Percentiles rank a stretch among this genome's conserved stretches.
phyloP scores from a whole-genome alignment of 2,797 vertebrate species.

The Florisuga fusca region DNA sequence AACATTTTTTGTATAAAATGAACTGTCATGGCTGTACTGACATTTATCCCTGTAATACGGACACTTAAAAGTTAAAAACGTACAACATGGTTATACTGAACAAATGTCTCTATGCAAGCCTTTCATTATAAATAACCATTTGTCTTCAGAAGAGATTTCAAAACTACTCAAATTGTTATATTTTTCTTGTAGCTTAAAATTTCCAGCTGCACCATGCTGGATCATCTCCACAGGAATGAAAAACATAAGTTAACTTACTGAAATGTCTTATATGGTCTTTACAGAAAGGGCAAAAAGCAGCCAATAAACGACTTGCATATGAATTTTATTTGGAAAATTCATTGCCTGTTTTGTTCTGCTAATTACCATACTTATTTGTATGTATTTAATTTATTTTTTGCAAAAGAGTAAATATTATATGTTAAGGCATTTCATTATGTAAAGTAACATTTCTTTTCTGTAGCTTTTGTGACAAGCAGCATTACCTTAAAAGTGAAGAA shows the following conservation, averaged over 20 bases:
- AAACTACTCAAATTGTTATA: neutral
- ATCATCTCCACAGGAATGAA: neutral
- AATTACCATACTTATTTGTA: neutral
- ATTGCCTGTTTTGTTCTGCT: neutral
- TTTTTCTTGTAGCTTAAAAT: constrained; percentile 5
- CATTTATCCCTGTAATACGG: neutral
- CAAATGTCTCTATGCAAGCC: neutral
- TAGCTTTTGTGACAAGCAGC: neutral
- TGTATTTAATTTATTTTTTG: neutral
- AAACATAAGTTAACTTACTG: neutral
- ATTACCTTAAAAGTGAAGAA: neutral
- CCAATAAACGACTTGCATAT: neutral
- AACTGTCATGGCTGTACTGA: neutral
- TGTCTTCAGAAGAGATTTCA: neutral
- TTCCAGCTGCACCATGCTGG: neutral
- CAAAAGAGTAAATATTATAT: neutral
- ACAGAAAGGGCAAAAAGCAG: neutral
- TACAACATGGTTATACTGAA: neutral
- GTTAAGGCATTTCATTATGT: neutral
- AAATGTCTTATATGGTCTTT: neutral
- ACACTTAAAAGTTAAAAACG: neutral
- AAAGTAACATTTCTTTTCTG: neutral
- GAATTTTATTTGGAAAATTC: neutral
- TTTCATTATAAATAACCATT: neutral
- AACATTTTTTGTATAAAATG: neutral